Evolutionary conservation across 2,888 invertebrate genomes (phyloP).

Genomic region (Athalia circularis): DNA sequence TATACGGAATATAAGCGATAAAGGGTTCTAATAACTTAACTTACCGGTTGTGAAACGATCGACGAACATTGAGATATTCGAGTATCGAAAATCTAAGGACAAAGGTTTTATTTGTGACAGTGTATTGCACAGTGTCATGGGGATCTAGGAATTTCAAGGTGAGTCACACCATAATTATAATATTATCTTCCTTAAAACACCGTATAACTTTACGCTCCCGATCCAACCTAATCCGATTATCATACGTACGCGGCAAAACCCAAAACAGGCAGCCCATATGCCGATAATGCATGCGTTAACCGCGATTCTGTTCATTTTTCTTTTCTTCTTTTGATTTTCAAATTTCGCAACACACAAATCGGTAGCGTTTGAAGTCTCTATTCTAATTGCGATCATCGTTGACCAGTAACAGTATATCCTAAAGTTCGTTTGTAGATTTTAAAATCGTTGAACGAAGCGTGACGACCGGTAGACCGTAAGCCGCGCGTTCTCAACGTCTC

Average conservation of each 20-base stretch:
- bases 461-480: slow-evolving; percentile 25
- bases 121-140: slow-evolving; percentile 59
- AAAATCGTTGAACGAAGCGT: slow-evolving; percentile 37
- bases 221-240: too few relatives aligned
- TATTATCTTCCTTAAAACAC: background rate
- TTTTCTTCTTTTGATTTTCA: too few relatives aligned
- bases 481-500: background rate
- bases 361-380: background rate
- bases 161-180: slow-evolving; percentile 36
- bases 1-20: too few relatives aligned
- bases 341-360: too few relatives aligned
- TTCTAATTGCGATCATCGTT: background rate
- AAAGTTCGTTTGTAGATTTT: slow-evolving; percentile 11
- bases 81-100: slow-evolving; percentile 19
- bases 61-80: background rate
- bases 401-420: background rate
- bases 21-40: too few relatives aligned
- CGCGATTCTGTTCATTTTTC: too few relatives aligned
- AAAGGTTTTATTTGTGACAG: slow-evolving; percentile 46
- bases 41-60: background rate
- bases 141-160: slow-evolving; percentile 60
- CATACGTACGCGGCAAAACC: too few relatives aligned
- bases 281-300: too few relatives aligned
- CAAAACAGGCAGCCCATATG: too few relatives aligned
- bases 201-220: background rate